Base-by-base conservation (phyloP, 35 echinoderm and acorn worm genomes). In the Strongylocentrotus purpuratus region DNA sequence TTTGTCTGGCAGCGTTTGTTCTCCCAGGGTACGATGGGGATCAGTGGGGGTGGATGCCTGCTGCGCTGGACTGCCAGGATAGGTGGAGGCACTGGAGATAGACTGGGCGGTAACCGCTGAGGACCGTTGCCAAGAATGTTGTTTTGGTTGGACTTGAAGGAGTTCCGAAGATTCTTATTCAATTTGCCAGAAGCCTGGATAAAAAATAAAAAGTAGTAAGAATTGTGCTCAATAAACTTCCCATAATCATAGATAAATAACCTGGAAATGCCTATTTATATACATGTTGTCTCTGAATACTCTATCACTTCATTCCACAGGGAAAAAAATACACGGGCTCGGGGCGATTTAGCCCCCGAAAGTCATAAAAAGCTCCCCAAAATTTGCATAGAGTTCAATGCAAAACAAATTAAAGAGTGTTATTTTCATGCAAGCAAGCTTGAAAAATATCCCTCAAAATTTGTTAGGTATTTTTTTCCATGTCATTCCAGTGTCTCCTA, bases 81-180 rank as follows among this genome's bases (percentile, higher is more conserved):
- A 86, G 96, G 98, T 60, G 97, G 98, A 60, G 98, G 98, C 88
- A 98, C 94, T 9, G 98, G 98, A 32, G 95, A 94, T 41, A 99
- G 92, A 96, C 95, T 97, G 5, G 98, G 98, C 25, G 97, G 98
- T 33, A 92, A 91, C 13, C 86, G 95, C 50, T 95, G 95, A 41
- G 95, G 90, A 95, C 61, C 95, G n/a, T 78, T 78, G 88, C 95
- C 95, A 41, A 93, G 11, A 22, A 58, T 50, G 31, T 58, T 58
- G 9, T 93, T 93, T 28, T 93, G 46, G 46, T 93, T 93, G 9
- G 91, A 48, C 48, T 47, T 47, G 45, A 93, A 55, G 10, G 91
- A 47, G 91, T 50, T 47, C 46, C 31, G 91, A 58, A 93, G 91
- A 58, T 93, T 93, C 91, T 58, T 93, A 33, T 9, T 50, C n/a